Conservation (phyloP, 2,113 vertebrate species). For the Gorsachius goisagi region DNA sequence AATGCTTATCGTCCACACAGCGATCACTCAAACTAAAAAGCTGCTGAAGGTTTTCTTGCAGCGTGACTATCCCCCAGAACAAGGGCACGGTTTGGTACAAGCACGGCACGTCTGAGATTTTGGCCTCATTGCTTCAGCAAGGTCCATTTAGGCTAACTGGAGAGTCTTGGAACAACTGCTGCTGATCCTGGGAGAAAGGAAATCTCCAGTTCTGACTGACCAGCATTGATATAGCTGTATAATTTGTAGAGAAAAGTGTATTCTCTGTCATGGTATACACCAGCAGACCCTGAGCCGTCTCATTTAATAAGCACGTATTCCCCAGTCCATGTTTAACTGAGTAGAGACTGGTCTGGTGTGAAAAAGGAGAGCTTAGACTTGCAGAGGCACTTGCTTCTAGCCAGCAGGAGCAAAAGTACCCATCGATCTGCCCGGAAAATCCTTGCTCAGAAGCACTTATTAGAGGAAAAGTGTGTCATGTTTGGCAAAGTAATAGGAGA, state of each 20-base stretch:
- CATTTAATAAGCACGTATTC: neutral
- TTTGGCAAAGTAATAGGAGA: neutral
- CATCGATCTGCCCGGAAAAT: neutral
- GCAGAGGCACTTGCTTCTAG: neutral
- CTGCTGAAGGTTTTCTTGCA: neutral
- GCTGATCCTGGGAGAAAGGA: neutral
- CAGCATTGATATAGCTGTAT: neutral
- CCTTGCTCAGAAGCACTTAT: neutral
- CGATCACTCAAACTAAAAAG: neutral
- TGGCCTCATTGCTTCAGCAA: neutral
- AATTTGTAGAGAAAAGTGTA: neutral
- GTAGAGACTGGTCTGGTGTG: neutral
- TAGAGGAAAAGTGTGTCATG: neutral
- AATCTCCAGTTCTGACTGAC: neutral
- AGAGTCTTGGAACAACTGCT: neutral
- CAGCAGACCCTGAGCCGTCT: neutral
- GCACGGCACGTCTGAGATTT: neutral
- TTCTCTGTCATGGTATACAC: neutral
- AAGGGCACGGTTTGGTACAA: neutral
- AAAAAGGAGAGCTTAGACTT: neutral
- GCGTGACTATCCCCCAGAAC: accelerated
- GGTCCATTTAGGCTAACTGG: neutral
- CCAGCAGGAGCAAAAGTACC: neutral
- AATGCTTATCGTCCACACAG: neutral
- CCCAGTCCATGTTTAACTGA: neutral